These are phyloP conservation scores for Carposina sasakii DNA, from an alignment of 1,140 invertebrate genomes.

Conservation along the genomic window DNA sequence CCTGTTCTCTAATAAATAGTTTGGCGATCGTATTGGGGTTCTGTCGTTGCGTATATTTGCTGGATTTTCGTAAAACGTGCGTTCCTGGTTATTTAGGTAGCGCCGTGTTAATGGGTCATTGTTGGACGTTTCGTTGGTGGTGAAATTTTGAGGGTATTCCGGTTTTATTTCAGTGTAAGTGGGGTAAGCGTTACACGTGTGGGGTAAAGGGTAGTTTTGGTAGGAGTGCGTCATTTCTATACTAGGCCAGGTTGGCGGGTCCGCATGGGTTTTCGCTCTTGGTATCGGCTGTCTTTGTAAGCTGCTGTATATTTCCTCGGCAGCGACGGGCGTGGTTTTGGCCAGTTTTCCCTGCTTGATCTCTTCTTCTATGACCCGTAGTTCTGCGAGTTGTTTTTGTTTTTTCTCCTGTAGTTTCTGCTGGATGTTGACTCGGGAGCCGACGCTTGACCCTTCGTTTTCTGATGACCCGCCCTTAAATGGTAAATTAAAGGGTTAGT, in stretches of 20 bases:
- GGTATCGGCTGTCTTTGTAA: constrained; percentile 75
- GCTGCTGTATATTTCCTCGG: constrained; percentile 70
- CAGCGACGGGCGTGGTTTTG: constrained; percentile 65
- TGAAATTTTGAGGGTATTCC: constrained; percentile 46
- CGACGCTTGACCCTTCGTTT: constrained; percentile 81
- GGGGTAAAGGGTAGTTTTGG: constrained; percentile 59
- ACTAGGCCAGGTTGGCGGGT: constrained; percentile 56
- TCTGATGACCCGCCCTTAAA: constrained; percentile 77
- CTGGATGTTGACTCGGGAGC: constrained; percentile 87
- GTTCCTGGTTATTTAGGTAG: constrained; percentile 43
- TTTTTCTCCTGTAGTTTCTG: constrained; percentile 92
- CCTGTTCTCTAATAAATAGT: constrained; percentile 50
- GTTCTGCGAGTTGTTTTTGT: constrained; percentile 87
- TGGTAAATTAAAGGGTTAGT: too few relatives aligned
- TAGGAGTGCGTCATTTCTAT: constrained; percentile 54
- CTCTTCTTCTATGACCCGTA: constrained; percentile 88
- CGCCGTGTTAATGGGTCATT: constrained; percentile 36
- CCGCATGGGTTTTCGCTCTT: constrained; percentile 73
- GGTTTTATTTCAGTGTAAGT: constrained; percentile 62
- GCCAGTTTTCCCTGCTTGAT: constrained; percentile 87
- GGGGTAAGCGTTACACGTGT: constrained; percentile 55
- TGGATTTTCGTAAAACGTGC: constrained; percentile 61
- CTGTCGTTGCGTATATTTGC: constrained; percentile 38
- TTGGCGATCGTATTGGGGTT: constrained; percentile 36
- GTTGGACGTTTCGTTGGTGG: constrained; percentile 17